These are phyloP conservation scores for Epizoanthus illoricatus DNA, from an alignment of 92 coral and sea anemone species.

Conservation along the genomic window DNA sequence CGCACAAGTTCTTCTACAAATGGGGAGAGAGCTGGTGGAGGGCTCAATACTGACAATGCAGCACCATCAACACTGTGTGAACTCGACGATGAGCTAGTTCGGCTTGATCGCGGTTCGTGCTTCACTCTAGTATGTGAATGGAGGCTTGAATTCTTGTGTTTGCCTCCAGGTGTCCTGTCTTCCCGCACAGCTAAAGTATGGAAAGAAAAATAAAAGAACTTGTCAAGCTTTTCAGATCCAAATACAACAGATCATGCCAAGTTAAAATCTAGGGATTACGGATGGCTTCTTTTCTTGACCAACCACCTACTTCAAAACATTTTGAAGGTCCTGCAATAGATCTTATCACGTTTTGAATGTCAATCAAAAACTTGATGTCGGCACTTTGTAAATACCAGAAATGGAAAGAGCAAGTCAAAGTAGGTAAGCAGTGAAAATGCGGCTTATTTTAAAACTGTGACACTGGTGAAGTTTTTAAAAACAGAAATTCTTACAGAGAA, in stretches of 20 bases:
- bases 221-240: neutral
- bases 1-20: constrained; percentile 63
- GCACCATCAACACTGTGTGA: constrained; percentile 45
- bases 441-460: too few species aligned
- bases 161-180: constrained; percentile 97
- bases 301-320: too few species aligned
- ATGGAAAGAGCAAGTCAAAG: too few species aligned
- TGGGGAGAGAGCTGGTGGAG: constrained; percentile 40
- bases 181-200: constrained; percentile 86
- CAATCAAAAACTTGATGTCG: too few species aligned
- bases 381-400: too few species aligned
- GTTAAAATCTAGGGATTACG: too few species aligned
- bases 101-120: constrained; percentile 51
- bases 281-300: too few species aligned
- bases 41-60: constrained; percentile 1
- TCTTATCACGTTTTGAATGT: too few species aligned
- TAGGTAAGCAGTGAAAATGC: too few species aligned
- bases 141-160: constrained; percentile 67
- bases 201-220: neutral
- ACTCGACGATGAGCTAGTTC: constrained; percentile 42
- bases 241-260: neutral
- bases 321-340: too few species aligned
- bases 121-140: constrained; percentile 29
- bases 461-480: too few species aligned
- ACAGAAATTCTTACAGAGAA: too few species aligned